phyloP scores from a whole-genome alignment of 2,888 invertebrate species.

The Mechanitis messenoides region DNA sequence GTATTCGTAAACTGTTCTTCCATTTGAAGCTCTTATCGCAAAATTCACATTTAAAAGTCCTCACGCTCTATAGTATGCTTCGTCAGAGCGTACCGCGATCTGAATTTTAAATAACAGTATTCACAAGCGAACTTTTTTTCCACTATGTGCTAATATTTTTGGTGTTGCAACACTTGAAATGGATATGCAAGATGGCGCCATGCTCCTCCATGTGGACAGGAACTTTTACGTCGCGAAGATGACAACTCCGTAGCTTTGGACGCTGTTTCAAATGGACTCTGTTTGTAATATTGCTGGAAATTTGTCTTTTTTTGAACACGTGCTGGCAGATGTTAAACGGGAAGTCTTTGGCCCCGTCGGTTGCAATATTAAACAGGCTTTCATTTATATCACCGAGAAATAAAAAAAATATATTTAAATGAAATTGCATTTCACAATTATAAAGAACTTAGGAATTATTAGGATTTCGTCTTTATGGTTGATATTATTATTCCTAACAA shows the following conservation, averaged over 20 bases:
- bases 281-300: conserved; percentile 45
- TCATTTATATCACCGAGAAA: conserved; percentile 11
- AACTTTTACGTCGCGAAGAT: conserved; percentile 43
- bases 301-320: conserved; percentile 38
- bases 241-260: conserved; percentile 42
- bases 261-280: conserved; percentile 44
- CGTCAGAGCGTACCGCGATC: conserved; percentile 25
- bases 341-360: conserved; percentile 22
- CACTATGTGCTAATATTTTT: conserved; percentile 44
- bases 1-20: conserved; percentile 35
- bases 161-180: conserved; percentile 39
- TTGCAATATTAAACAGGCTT: conserved; percentile 15
- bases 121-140: conserved; percentile 39
- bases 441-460: too few relatives aligned
- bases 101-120: conserved; percentile 36
- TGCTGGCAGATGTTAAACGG: conserved; percentile 41
- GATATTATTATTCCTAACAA: not conserved
- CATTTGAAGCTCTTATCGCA: conserved; percentile 46
- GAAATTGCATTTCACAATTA: too few relatives aligned
- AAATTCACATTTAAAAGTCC: conserved; percentile 39
- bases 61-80: conserved; percentile 31
- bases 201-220: conserved; percentile 45
- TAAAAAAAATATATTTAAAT: not conserved
- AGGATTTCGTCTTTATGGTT: too few relatives aligned
- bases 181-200: conserved; percentile 43